phyloP scores from a whole-genome alignment of 2,113 vertebrate genomes.

The Uria lomvia region DNA sequence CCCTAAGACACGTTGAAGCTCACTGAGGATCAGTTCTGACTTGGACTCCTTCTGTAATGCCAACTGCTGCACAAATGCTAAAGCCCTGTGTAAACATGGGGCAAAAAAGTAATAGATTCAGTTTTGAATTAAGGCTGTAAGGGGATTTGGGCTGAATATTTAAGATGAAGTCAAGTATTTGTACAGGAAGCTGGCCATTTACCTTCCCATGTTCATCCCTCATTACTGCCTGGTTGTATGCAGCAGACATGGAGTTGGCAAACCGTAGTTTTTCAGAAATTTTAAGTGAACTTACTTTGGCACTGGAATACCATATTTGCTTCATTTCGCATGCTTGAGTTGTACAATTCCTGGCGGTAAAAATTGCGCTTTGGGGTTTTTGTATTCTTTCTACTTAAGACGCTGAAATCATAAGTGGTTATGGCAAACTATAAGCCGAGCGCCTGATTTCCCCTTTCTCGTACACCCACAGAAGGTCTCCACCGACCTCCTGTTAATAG shows the following conservation, averaged over 20 bases:
- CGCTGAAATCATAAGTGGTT: slow-evolving; percentile 7
- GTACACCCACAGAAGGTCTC: neutral
- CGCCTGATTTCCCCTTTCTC: neutral
- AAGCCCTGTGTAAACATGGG: fast-evolving
- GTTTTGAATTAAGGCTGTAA: neutral
- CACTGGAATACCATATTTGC: slow-evolving; percentile 33
- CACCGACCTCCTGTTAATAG: neutral
- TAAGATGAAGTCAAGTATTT: slow-evolving; percentile 61
- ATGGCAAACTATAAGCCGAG: neutral
- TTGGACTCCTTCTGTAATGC: neutral
- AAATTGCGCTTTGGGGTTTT: neutral
- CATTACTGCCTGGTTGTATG: neutral
- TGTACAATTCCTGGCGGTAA: slow-evolving; percentile 43
- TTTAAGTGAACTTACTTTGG: slow-evolving; percentile 56
- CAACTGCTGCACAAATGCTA: neutral
- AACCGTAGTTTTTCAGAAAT: slow-evolving; percentile 38
- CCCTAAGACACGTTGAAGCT: neutral
- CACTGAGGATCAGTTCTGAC: neutral
- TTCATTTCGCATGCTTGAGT: slow-evolving; percentile 54
- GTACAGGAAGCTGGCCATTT: slow-evolving; percentile 47
- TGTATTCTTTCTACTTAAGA: neutral
- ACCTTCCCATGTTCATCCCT: slow-evolving; percentile 24
- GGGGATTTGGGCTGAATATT: slow-evolving; percentile 3
- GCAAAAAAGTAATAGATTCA: neutral
- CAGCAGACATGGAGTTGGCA: slow-evolving; percentile 51